Evolutionary conservation across 2,797 vertebrate species (phyloP).

Genomic region (Menidia menidia): DNA sequence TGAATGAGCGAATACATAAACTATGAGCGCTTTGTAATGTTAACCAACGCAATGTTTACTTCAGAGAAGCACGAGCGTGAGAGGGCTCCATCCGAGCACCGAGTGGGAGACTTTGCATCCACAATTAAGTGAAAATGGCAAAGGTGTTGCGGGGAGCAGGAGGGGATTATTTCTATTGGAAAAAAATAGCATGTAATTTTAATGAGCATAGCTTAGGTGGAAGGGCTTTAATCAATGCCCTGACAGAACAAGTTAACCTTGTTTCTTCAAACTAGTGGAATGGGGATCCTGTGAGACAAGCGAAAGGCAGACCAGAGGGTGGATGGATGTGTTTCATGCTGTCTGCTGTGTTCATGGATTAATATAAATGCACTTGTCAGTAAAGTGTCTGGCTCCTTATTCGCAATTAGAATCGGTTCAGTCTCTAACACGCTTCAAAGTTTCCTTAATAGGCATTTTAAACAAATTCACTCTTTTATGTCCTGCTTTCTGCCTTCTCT

Average conservation of each 20-base stretch:
- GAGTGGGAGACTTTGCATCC: neutral
- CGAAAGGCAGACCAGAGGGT: neutral
- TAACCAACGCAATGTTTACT: neutral
- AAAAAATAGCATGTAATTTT: neutral
- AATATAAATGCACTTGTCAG: neutral
- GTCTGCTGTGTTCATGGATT: neutral
- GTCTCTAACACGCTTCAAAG: neutral
- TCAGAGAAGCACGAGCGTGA: too few species aligned
- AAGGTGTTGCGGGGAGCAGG: neutral
- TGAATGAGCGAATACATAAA: too few species aligned
- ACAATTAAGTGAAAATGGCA: neutral
- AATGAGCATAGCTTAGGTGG: neutral
- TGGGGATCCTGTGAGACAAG: neutral
- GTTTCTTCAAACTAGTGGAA: neutral
- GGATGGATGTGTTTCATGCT: neutral
- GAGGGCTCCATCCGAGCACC: too few species aligned
- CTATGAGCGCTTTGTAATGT: neutral
- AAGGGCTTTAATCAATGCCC: neutral
- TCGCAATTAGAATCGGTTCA: neutral
- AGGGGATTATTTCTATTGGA: neutral
- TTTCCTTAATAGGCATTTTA: neutral
- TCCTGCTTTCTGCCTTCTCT: neutral
- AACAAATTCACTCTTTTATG: neutral
- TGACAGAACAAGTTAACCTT: neutral
- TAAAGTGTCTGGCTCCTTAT: neutral